Evolutionary conservation across 2,113 vertebrate species (phyloP).

Genomic region (Dasypus novemcinctus): DNA sequence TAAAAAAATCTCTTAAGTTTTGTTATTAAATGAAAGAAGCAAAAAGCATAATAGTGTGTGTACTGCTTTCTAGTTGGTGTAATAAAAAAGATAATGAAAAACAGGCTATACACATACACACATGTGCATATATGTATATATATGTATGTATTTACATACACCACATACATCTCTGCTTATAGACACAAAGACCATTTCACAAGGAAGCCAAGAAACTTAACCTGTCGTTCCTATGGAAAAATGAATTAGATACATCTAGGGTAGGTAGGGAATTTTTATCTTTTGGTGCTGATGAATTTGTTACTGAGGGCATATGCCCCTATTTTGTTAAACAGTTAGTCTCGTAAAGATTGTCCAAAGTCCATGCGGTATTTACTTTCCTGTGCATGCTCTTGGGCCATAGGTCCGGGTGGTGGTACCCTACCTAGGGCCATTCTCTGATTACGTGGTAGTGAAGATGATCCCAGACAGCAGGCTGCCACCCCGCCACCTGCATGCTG

Average conservation of each 20-base stretch:
- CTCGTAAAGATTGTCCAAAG: not conserved
- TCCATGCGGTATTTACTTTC: fast-evolving
- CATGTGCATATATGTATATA: not conserved
- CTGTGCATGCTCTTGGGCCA: not conserved
- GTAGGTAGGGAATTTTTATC: not conserved
- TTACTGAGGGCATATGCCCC: not conserved
- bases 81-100: not conserved
- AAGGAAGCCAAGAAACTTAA: not conserved
- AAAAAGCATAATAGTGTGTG: not conserved
- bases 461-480: conserved; percentile 96
- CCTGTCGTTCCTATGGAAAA: not conserved
- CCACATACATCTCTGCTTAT: not conserved
- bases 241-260: not conserved
- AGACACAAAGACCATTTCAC: not conserved
- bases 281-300: not conserved
- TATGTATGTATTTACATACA: not conserved
- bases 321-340: not conserved
- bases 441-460: conserved; percentile 93
- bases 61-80: not conserved
- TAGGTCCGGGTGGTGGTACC: conserved; percentile 92
- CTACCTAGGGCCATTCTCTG: conserved; percentile 93
- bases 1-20: not conserved
- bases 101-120: not conserved
- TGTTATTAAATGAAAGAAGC: not conserved
- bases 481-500: conserved; percentile 92